Evolutionary conservation across 2,888 invertebrate genomes (phyloP).

Genomic region (Parascotia fuliginaria): DNA sequence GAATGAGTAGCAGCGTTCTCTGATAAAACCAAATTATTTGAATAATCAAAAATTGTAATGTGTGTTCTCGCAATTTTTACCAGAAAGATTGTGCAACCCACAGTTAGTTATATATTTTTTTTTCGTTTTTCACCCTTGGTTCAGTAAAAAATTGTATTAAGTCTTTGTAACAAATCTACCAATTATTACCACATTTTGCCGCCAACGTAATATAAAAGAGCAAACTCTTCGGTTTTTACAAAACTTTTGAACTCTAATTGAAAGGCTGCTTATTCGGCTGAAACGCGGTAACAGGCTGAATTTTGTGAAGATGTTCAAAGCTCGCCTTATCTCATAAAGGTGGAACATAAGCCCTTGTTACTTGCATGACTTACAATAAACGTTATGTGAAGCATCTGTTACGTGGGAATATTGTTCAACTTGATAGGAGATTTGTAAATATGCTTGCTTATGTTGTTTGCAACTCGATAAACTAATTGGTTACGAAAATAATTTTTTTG

Average conservation of each 20-base stretch:
- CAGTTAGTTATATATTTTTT: too few species aligned
- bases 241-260: slow-evolving; percentile 50
- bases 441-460: neutral
- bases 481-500: too few species aligned
- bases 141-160: neutral
- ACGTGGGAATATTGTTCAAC: neutral
- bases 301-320: slow-evolving; percentile 48
- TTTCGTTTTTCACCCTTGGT: too few species aligned
- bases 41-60: too few species aligned
- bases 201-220: slow-evolving; percentile 11
- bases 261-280: slow-evolving; percentile 49
- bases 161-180: neutral
- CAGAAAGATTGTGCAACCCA: too few species aligned
- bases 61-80: too few species aligned
- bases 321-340: slow-evolving; percentile 45
- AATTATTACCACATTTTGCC: neutral
- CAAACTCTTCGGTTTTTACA: slow-evolving; percentile 34
- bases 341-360: slow-evolving; percentile 41
- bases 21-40: too few species aligned
- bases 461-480: neutral
- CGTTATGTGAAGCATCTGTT: neutral
- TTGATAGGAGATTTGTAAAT: neutral
- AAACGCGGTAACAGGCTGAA: slow-evolving; percentile 42
- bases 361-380: slow-evolving; percentile 39
- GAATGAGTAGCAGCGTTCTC: too few species aligned